A percentile compares a stretch with the other conserved stretches of the same genome.
Conservation (phyloP, 2,888 invertebrate genomes). For the Molorchus minor region DNA sequence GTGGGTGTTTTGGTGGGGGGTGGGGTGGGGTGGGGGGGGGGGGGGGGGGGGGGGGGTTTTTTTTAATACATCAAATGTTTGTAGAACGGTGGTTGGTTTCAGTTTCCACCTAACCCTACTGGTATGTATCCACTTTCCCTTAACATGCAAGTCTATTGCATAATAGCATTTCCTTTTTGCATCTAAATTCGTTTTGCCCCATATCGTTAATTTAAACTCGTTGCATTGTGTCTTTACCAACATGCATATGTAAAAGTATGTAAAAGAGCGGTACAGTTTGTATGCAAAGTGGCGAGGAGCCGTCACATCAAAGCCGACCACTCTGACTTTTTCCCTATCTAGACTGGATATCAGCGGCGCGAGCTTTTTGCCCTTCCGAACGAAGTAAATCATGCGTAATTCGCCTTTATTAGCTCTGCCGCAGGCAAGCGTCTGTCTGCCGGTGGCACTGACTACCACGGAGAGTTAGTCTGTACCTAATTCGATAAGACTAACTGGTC, state of each 20-base stretch:
- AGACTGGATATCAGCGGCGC: neutral
- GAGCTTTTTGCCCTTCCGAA: neutral
- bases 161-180: slow-evolving; percentile 14
- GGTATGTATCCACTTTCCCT: too few relatives aligned
- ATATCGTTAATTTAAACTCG: slow-evolving; percentile 24
- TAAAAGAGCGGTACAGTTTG: slow-evolving; percentile 6
- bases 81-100: too few relatives aligned
- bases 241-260: slow-evolving; percentile 13
- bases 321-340: slow-evolving; percentile 4
- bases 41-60: too few relatives aligned
- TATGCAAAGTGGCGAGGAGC: slow-evolving; percentile 23
- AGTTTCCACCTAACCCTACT: too few relatives aligned
- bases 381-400: neutral
- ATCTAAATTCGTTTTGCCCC: neutral
- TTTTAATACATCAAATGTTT: too few relatives aligned
- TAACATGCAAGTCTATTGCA: too few relatives aligned
- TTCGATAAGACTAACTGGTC: neutral
- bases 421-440: neutral
- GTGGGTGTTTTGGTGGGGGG: too few relatives aligned
- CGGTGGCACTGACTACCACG: neutral
- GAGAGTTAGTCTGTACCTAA: neutral
- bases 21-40: too few relatives aligned
- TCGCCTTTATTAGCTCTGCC: neutral
- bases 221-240: slow-evolving; percentile 21
- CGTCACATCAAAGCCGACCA: slow-evolving; percentile 24